phyloP scores from a whole-genome alignment of 2,797 vertebrate species.

The Buceros bicornis region DNA sequence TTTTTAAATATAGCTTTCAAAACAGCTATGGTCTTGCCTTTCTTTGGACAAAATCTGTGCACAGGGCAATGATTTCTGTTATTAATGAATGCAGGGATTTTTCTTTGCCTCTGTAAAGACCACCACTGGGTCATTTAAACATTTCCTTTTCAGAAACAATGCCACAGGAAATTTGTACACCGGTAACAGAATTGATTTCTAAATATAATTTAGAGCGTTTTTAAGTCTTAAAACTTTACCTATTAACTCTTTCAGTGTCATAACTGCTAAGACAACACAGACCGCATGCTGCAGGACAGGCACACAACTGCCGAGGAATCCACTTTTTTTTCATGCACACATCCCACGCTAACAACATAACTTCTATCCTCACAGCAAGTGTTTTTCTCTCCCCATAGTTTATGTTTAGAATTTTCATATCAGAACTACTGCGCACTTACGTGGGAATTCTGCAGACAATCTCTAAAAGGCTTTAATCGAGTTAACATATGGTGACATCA shows the following conservation, averaged over 20 bases:
- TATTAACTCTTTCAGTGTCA: neutral
- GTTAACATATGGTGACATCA: neutral
- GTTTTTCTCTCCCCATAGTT: neutral
- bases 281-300: neutral
- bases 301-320: neutral
- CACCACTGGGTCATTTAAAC: conserved; percentile 1
- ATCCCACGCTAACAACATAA: neutral
- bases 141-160: conserved; percentile 39
- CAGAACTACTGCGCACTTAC: neutral
- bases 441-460: neutral
- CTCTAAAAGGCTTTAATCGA: neutral
- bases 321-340: neutral
- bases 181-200: neutral
- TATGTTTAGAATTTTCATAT: neutral
- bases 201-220: neutral
- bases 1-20: conserved; percentile 64
- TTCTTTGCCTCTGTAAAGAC: conserved; percentile 17
- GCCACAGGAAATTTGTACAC: neutral
- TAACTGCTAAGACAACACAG: neutral
- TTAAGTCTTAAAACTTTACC: neutral
- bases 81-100: conserved; percentile 44
- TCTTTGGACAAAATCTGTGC: conserved; percentile 68
- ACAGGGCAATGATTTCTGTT: conserved; percentile 27
- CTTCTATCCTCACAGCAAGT: neutral
- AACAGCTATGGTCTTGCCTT: conserved; percentile 64